phyloP scores from a whole-genome alignment of 2,888 invertebrate genomes.

The Apoda limacodes region DNA sequence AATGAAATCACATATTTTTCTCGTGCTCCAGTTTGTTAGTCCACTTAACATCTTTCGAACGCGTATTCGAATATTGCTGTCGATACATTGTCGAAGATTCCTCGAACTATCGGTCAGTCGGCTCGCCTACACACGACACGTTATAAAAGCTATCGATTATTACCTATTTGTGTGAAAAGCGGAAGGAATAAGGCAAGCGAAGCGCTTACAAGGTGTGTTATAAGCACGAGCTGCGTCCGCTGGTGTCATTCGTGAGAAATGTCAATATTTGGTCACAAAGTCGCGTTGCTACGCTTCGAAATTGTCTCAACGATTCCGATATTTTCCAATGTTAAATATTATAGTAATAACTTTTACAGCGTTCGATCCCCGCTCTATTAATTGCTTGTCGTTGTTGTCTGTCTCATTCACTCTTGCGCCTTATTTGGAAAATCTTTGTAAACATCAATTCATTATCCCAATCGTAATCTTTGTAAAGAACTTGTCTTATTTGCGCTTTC shows the following conservation, averaged over 20 bases:
- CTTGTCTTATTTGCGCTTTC: slow-evolving; percentile 66
- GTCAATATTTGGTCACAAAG: slow-evolving; percentile 57
- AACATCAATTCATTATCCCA: slow-evolving; percentile 53
- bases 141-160: slow-evolving; percentile 69
- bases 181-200: slow-evolving; percentile 49
- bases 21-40: slow-evolving; percentile 37
- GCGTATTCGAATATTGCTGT: background rate
- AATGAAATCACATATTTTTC: slow-evolving; percentile 31
- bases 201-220: slow-evolving; percentile 30
- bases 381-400: slow-evolving; percentile 26
- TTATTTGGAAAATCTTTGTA: no score
- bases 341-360: slow-evolving; percentile 32
- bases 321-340: slow-evolving; percentile 60
- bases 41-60: slow-evolving; percentile 42
- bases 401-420: no score
- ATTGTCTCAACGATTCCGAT: slow-evolving; percentile 66
- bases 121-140: slow-evolving; percentile 48
- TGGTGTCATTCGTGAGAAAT: slow-evolving; percentile 59
- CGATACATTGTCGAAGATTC: slow-evolving; percentile 50
- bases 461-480: slow-evolving; percentile 50
- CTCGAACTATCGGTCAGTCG: slow-evolving; percentile 42
- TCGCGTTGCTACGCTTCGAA: slow-evolving; percentile 51
- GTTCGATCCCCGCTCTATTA: slow-evolving; percentile 23
- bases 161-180: slow-evolving; percentile 68
- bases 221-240: slow-evolving; percentile 49